These are phyloP conservation scores for Myiotriccus ornatus DNA, from an alignment of 2,797 vertebrate species.

Conservation along the genomic window DNA sequence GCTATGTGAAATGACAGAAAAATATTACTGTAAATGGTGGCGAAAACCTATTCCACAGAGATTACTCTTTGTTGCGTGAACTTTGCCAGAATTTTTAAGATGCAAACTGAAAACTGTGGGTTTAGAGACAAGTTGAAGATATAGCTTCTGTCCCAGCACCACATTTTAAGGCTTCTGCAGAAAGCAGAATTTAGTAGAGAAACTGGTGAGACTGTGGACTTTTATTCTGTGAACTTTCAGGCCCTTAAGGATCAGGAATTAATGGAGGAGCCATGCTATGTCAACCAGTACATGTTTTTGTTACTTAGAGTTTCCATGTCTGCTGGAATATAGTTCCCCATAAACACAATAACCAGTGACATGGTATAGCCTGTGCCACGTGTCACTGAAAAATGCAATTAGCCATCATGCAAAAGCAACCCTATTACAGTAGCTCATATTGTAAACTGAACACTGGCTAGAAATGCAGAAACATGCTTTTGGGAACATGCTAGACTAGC, in stretches of 20 bases:
- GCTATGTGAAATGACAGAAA: constrained; percentile 22
- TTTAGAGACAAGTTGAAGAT: constrained; percentile 27
- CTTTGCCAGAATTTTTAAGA: constrained; percentile 35
- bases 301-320: constrained; percentile 6
- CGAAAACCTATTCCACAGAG: constrained; percentile 28
- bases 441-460: neutral
- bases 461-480: constrained; percentile 4
- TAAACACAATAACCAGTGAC: neutral
- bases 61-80: neutral
- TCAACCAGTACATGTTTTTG: neutral
- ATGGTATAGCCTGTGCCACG: neutral
- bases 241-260: constrained; percentile 11
- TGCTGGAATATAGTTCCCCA: constrained; percentile 3
- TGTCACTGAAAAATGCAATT: constrained; percentile 15
- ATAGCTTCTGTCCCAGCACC: neutral
- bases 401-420: neutral
- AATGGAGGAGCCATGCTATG: constrained; percentile 21
- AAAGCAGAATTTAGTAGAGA: constrained; percentile 40
- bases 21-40: constrained; percentile 26
- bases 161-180: constrained; percentile 26
- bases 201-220: constrained; percentile 26
- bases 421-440: neutral
- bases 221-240: constrained; percentile 28
- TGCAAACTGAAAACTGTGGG: constrained; percentile 9
- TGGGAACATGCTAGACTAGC: neutral